A percentile compares a stretch with the other conserved stretches of the same genome.
phyloP scores from a whole-genome alignment of 2,797 vertebrate species.

The Coccyzus lansbergi region DNA sequence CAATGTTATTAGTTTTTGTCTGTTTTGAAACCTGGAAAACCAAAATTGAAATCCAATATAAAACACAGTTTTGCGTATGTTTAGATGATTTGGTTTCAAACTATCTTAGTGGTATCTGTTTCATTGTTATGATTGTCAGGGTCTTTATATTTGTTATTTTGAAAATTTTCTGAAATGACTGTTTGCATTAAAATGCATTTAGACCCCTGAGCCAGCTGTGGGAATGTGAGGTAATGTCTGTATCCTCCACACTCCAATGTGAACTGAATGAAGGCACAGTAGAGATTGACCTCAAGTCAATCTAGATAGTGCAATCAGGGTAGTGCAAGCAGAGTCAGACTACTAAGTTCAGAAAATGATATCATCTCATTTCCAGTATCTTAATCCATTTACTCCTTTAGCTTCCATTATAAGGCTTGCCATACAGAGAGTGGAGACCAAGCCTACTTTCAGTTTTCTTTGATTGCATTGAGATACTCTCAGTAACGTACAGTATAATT shows the following conservation, averaged over 20 bases:
- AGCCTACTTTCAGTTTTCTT: not conserved
- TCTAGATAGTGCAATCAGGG: too few relatives aligned
- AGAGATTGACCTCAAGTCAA: not conserved
- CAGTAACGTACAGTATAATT: not conserved
- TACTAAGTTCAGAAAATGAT: not conserved
- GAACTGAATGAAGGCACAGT: not conserved
- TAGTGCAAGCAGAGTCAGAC: not conserved
- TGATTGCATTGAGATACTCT: not conserved
- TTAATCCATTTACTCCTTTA: conserved; percentile 9
- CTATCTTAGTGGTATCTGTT: not conserved
- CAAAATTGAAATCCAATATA: not conserved
- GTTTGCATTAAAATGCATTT: not conserved
- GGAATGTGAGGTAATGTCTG: not conserved
- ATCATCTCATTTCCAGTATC: not conserved
- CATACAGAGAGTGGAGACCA: not conserved
- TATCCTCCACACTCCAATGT: not conserved
- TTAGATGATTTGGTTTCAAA: not conserved
- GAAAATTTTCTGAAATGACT: not conserved
- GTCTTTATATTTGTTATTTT: not conserved
- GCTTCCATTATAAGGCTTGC: not conserved
- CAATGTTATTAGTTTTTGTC: rapidly evolving
- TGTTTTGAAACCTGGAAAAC: not conserved
- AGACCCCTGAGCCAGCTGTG: not conserved
- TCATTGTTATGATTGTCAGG: rapidly evolving
- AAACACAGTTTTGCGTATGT: not conserved